These are phyloP conservation scores for Pollenia griseotomentosa DNA, from an alignment of 2,888 invertebrate species.

Conservation along the genomic window DNA sequence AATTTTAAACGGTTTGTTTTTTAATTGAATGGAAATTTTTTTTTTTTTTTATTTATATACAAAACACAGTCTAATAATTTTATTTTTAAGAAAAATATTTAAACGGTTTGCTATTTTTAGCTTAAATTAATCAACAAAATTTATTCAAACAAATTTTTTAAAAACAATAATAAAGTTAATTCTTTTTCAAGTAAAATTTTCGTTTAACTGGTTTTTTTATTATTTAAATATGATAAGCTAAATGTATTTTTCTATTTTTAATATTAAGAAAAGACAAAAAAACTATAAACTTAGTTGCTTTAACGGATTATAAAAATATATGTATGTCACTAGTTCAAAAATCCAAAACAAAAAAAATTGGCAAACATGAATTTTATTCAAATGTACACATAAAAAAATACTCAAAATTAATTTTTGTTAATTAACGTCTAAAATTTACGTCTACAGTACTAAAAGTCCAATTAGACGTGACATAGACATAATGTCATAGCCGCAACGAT, in stretches of 20 bases:
- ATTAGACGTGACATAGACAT: too few relatives aligned
- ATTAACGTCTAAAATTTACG: too few relatives aligned
- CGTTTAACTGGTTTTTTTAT: conserved; percentile 22
- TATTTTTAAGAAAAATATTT: background rate
- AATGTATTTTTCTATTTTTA: conserved; percentile 1
- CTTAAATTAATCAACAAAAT: background rate
- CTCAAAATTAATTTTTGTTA: too few relatives aligned
- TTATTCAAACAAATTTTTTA: background rate
- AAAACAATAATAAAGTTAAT: conserved; percentile 5
- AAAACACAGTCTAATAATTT: conserved; percentile 15
- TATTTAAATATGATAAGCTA: conserved; percentile 16
- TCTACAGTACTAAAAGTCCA: too few relatives aligned
- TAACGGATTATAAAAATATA: conserved; percentile 25
- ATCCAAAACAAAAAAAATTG: background rate
- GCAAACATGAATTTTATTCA: too few relatives aligned
- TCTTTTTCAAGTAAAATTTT: background rate
- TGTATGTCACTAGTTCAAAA: conserved; percentile 35
- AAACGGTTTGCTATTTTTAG: conserved; percentile 10
- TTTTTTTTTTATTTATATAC: background rate
- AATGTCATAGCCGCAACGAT: too few relatives aligned
- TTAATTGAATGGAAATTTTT: conserved; percentile 7
- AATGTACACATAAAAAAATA: too few relatives aligned
- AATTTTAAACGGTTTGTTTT: background rate
- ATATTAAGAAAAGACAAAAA: background rate
- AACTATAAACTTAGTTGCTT: background rate